Base-by-base conservation (phyloP, 2,113 vertebrate genomes). In the Aphyosemion australe region DNA sequence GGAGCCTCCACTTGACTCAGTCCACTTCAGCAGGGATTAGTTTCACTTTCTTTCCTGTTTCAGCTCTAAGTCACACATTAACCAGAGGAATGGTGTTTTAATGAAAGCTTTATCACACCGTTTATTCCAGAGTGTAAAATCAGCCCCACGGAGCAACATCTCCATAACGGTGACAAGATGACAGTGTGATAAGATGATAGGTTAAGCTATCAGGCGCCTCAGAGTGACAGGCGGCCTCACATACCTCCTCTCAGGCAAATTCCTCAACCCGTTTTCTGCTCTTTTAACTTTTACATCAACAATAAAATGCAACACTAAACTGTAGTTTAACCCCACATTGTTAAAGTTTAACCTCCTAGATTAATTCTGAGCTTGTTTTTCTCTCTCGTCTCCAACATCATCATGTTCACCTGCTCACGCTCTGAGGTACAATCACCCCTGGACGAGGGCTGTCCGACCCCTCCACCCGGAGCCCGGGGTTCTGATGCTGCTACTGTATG, bases 231-330 rank as follows among this genome's bases (percentile, higher is more conserved):
- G 60, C 80, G 85, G 65, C 58, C 68, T 78, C 43, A 76, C 80
- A 87, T 83, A 89, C 85, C 77, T 91, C 89, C 93, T 95, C 88
- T 91, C 85, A 91, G 94, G 94, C 89, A 93, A 94, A 95, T 94
- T 94, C 93, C 93, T 90, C 74, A 88, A 83, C 61, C 19, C 12
- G 12, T 64, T 46, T 52, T 49, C 9, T 19, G 2, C 39, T 19
- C 0, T 1, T 61, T 43, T 26, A 53, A 31, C 26, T 69, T 60
- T 80, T 62, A 46, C 48, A 43, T 48, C 1, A 54, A 8, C 32
- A 56, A 56, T 50, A 19, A 50, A 10, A 32, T 52, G 18, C 62
- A 8, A 18, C 19, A 61, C 12, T 63, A 14, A 50, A 6, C 26
- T 7, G 39, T 65, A 4, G 26, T 43, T 37, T 54, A 68, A 49